Base-by-base conservation (phyloP, 2,113 vertebrate species). In the Campylomormyrus numenius region DNA sequence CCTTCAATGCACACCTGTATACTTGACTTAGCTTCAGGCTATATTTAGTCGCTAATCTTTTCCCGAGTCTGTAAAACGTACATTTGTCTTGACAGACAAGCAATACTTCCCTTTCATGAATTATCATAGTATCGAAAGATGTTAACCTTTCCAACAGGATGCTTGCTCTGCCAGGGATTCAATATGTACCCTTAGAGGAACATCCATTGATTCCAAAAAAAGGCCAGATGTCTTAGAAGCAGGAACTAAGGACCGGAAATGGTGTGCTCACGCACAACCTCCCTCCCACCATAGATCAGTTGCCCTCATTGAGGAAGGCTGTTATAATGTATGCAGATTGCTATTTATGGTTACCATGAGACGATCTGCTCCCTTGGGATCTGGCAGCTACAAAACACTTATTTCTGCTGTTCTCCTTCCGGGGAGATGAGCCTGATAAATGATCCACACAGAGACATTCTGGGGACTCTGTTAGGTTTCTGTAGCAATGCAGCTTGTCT, bases 271-370 rank as follows among this genome's bases (percentile, higher is more conserved):
- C 74, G 1, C 17, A n/a, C 9, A 89, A 46, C 39, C 80, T 89
- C 7, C 15, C 35, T 89, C 89, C 77, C 88, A 39, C 88, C 50
- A 49, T 21, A 1, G 49, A 89, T 88, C 48, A 45, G 39, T 21
- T 89, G 66, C 19, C 17, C 70, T 53, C 39, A 27, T 48, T 62
- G 35, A 58, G 50, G 35, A 39, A 50, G 89, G 52, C 77, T 85
- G 35, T 58, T 45, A 35, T 46, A 48, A 85, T 62, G 49, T 85
- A 35, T 31, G 35, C 24, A 45, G 35, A 45, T 39, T 88, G 87
- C 87, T 66, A 62, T 88, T 58, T 66, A 88, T 88, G 87, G 52
- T 66, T 66, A 31, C 24, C 56, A 88, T 66, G 53, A 62, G 56
- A 5, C 39, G 39, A n/a, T 7, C 31, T 11, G 24, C 6, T 85